Evolutionary conservation across 2,113 vertebrate species (phyloP).

Genomic region (Callorhinus ursinus): DNA sequence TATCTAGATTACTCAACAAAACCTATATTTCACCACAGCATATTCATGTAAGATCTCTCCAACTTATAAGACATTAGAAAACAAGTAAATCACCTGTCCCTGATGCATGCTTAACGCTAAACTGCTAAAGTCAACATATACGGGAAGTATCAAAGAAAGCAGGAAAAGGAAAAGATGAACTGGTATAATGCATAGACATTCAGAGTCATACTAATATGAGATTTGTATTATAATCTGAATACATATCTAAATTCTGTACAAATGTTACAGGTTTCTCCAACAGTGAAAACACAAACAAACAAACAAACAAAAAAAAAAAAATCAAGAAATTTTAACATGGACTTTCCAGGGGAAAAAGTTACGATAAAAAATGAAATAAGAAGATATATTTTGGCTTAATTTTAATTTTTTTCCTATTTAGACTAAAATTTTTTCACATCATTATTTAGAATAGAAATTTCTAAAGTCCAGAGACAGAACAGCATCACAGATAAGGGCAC

Average conservation of each 20-base stretch:
- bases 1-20: neutral
- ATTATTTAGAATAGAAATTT: neutral
- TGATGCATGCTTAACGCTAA: neutral
- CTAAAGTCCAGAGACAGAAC: neutral
- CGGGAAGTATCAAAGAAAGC: neutral
- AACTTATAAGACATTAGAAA: neutral
- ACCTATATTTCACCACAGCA: neutral
- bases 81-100: neutral
- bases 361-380: slow-evolving; percentile 12
- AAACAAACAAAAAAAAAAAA: neutral
- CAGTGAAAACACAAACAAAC: neutral
- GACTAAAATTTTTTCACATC: neutral
- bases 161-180: neutral
- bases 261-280: neutral
- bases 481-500: neutral
- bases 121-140: neutral
- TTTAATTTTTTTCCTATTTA: neutral
- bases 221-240: neutral
- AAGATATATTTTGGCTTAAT: neutral
- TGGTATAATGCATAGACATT: neutral
- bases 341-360: slow-evolving; percentile 25
- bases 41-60: neutral
- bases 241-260: neutral
- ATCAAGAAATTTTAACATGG: neutral
- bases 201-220: neutral